Evolutionary conservation across 2,113 vertebrate species (phyloP), one percentile per base, ranked within the genome.

Genomic region (Odontophorus gujanensis): DNA sequence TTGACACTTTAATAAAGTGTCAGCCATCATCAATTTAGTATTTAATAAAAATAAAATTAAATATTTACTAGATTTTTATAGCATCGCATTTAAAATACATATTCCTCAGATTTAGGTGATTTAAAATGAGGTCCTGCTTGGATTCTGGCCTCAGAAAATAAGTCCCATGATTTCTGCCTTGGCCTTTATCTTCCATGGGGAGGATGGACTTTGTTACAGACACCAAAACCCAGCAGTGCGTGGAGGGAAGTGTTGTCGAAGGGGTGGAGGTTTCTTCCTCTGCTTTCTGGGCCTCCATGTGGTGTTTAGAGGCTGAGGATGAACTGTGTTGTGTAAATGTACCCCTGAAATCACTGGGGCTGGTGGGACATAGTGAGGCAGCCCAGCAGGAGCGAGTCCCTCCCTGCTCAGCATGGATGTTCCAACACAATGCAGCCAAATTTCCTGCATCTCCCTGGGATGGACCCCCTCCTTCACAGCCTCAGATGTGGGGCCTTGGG

Each of bases 1-100:
- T 82, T 96, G 97, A 98, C 97, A 97, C 97, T 98, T 97, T 98
- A 98, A 97, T 98, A 98, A 98, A 98, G 98, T 98, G 98, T 97
- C 98, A 97, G 96, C 97, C 97, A 40, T 98, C 97, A 97, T 97
- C 95, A 93, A 95, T 97, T 98, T 96, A 86, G 97, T 96, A 96
- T 96, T 98, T 98, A 98, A 97, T 98, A 96, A 97, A 97, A 97
- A 98, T 97, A 97, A 97, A 98, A 98, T 97, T 95, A 98, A 98
- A 97, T 96, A 98, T 98, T 98, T 97, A 97, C 98, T 89, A 87
- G 95, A 4, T 96, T 97, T 97, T 85, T 86, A 88, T 93, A 78
- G 91, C 36, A 10, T 91, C 81, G 11, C 83, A 87, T 96, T 97
- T 97, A 96, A 98, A 95, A 97, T 71, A 83, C 25, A 59, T 63